Evolutionary conservation across 2,113 vertebrate species (phyloP), one percentile per base, ranked within the genome.

Genomic region (Toxostoma redivivum): DNA sequence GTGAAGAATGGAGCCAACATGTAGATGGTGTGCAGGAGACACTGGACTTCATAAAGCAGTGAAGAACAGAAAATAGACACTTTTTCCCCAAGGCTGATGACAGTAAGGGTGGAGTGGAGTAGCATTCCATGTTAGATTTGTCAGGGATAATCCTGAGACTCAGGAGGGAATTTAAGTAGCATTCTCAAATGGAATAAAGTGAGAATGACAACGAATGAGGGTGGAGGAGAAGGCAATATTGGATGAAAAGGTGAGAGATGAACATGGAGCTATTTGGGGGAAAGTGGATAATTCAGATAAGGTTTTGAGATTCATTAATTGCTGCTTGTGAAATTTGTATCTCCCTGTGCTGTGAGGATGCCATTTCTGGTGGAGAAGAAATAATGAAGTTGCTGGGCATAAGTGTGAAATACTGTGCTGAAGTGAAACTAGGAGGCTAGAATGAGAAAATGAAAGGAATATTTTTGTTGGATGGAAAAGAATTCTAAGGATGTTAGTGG

Each of bases 361-460:
- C 21, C 20, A 27, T 9, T 77, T 23, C 30, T 81, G 33, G 20
- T 81, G 30, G 30, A 77, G 33, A 58, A 40, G 20, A 81, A 54
- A 13, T 33, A 44, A 44, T 0, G 2, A 70, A 84, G 9, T 61
- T 86, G 21, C 14, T 25, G 47, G 22, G 9, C 7, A 0, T 11
- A 38, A 73, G 16, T 76, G 12, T 76, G 66, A 62, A 88, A 27
- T 85, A 60, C 0, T 71, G 18, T 81, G 20, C 74, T 67, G 48
- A 85, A 81, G 66, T 44, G 7, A 62, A 86, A 48, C 21, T 45
- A 38, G 27, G 50, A 92, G 9, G 22, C 50, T 65, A 37, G 11
- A 15, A 50, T n/a, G 11, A 82, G 47, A 70, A 89, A 48, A 33
- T 20, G 5, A 10, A 81, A 81, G 30, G 13, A 30, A 42, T 54